Conservation (phyloP, 2,888 invertebrate genomes). For the Drosophila limbata region DNA sequence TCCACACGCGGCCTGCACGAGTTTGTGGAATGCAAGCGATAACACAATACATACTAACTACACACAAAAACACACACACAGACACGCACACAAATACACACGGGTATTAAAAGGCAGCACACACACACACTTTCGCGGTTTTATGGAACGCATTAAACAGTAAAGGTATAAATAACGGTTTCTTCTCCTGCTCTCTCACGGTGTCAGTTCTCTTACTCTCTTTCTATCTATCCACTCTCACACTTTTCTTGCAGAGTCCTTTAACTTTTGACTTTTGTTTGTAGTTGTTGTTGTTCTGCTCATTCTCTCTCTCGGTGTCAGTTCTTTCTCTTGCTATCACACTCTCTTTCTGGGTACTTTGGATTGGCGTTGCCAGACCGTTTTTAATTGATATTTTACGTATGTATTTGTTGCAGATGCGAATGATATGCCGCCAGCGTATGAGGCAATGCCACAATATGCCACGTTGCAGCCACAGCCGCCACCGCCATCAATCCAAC, state of each 20-base stretch:
- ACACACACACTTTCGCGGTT: conserved; percentile 7
- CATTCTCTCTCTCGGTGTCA: not conserved
- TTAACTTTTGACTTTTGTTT: not conserved
- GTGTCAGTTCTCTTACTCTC: conserved; percentile 1
- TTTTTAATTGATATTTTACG: not conserved
- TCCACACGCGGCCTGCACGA: not conserved
- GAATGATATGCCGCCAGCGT: conserved; percentile 65
- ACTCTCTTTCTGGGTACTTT: not conserved
- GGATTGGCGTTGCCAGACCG: not conserved
- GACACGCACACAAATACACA: conserved; percentile 6
- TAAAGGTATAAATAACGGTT: conserved; percentile 34
- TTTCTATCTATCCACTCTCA: not conserved
- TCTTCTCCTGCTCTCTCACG: not conserved
- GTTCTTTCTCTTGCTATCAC: too few species aligned
- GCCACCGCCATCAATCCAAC: conserved; percentile 11
- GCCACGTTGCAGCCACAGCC: conserved; percentile 45
- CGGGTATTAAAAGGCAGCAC: not conserved
- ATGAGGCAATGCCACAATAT: conserved; percentile 52
- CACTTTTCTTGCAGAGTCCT: not conserved
- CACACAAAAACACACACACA: not conserved
- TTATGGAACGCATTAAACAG: conserved; percentile 27
- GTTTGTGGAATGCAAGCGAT: not conserved
- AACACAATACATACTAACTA: not conserved
- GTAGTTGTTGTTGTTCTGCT: not conserved
- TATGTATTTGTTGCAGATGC: conserved; percentile 30